Evolutionary conservation across 1,140 invertebrate species (phyloP), one percentile per base, ranked within the genome.

Genomic region (Solenopsis fugax): DNA sequence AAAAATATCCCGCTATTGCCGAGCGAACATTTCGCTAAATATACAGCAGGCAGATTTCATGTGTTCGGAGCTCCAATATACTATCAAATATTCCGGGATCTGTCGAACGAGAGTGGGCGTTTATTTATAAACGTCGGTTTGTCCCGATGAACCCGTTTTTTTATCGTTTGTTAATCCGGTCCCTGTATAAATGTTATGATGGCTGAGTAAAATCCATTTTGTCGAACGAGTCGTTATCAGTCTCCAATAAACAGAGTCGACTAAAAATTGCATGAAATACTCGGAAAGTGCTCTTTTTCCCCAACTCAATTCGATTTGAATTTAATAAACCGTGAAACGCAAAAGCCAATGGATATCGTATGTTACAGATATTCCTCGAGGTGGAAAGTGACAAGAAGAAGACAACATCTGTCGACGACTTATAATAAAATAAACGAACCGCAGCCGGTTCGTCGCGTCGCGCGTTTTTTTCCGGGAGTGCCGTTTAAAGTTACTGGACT

Each of bases 81-180:
- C 21, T 73, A 82, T 69, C 67, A 60, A 82, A 82, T 82, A 82
- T 84, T 81, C 78, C 56, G 12, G 13, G 24, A 84, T 48, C 69
- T 62, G 50, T 73, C 80, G 54, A 73, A 65, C 52, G 67, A 41
- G 21, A 67, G 24, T 16, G 54, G 41, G 56, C 41, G 80, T 84
- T 84, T 75, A 75, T 75, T 73, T 73, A 84, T 75, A 84, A 58
- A 75, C 48, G 41, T 60, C 21, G 54, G 41, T 73, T 84, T 84
- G 67, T 73, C 56, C 71, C 41, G 56, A 37, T 75, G 37, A 82
- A 82, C n/a, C 37, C 69, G 41, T 73, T 60, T 84, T 84, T 84
- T 84, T 75, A 84, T 84, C 45, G 67, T 62, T 34, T 60, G 41
- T 84, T 84, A 84, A 84, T 84, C 69, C 69, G 69, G 54, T 41